Base-by-base conservation (phyloP, 2,888 invertebrate species). In the Entomobrya multifasciata region DNA sequence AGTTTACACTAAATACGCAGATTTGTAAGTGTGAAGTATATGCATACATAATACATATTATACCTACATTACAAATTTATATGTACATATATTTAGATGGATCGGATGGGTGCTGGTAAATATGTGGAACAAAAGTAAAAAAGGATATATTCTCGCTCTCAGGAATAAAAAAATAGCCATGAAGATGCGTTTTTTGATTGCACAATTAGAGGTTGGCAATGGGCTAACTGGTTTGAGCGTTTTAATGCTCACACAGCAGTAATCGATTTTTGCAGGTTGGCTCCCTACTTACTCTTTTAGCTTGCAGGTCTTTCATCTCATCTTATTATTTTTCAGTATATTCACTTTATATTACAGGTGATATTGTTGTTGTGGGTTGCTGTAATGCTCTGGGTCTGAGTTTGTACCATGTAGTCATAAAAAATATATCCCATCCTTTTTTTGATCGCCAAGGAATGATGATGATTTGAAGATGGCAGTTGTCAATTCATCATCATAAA, bases 111-210 rank as follows among this genome's bases (percentile, higher is more conserved):
- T 36, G 36, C 52, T 36, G 78, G 62, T 44, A 65, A 77, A 77
- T 72, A 60, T 47, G 82, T 65, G 77, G 84, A 41, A 55, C 55
- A 30, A 55, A 20, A 74, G n/a, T n/a, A 74, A 30, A 20, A 76
- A 77, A 70, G 78, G 17, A 78, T 85, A 70, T 41, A 70, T 41
- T 49, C n/a, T 13, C 44, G 41, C 70, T 70, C 44, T 27, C 80
- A 22, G 65, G 49, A 36, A 52, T 25, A 47, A 60, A 60, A 77
- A 65, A 84, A 77, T 77, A n/a, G 76, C 49, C 84, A 85, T 70
- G 84, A 85, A 78, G 84, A 85, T 85, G 78, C 78, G 78, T 85
- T 78, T 85, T 85, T 86, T 86, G 57, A 86, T 86, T 86, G 86
- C 79, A 79, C 86, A 86, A 86, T 86, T 86, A 86, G 78, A 79